Conservation (phyloP, 2,888 invertebrate species). For the Sympetrum striolatum region DNA sequence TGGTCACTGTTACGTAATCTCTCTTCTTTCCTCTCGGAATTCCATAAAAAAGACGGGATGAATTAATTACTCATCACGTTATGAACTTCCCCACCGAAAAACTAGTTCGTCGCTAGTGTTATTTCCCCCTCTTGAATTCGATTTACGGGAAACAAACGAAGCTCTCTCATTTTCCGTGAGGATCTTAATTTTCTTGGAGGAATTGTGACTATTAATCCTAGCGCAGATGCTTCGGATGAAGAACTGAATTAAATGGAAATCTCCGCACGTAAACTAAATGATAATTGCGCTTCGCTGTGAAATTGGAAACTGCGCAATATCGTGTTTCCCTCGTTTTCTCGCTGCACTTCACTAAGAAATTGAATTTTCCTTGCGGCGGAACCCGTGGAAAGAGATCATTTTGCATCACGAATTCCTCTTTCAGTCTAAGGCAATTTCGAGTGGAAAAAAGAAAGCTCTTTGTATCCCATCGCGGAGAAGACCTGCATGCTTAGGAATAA, state of each 20-base stretch:
- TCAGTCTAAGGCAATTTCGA: background rate
- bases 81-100: no score
- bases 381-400: background rate
- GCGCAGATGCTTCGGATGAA: slow-evolving; percentile 10
- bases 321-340: background rate
- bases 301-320: background rate
- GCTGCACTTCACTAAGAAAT: background rate
- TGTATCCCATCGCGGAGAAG: no score
- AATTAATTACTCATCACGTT: no score
- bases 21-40: no score
- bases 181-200: no score
- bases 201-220: background rate
- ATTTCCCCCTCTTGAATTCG: no score
- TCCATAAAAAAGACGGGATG: no score
- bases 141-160: no score
- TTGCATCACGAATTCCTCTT: background rate
- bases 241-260: background rate
- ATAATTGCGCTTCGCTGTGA: background rate
- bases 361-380: background rate
- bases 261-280: background rate
- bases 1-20: no score
- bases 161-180: background rate
- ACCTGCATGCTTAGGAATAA: no score
- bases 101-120: no score
- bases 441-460: no score